Conservation (phyloP, 2,888 invertebrate species). For the Nephrotoma flavescens region DNA sequence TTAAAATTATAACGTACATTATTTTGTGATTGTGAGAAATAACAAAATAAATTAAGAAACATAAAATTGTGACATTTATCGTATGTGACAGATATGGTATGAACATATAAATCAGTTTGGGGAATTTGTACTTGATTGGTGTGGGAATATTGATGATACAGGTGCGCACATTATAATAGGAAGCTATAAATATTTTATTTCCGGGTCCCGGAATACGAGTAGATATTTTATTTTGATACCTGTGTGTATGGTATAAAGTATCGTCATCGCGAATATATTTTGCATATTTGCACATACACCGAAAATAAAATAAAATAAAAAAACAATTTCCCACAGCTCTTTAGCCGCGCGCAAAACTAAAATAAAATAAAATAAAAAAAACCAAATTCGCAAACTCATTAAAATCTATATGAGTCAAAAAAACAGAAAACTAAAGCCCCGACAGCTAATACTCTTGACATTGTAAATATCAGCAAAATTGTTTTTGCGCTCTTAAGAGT, state of each 20-base stretch:
- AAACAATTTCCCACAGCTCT: background rate
- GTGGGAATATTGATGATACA: background rate
- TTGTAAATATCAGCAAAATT: background rate
- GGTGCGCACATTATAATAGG: background rate
- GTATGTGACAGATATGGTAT: background rate
- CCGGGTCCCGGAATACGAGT: no score
- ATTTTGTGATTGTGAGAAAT: background rate
- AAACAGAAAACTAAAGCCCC: background rate
- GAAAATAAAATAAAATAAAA: background rate
- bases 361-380: background rate
- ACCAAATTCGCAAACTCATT: background rate
- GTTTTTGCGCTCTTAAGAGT: background rate
- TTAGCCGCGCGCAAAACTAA: background rate
- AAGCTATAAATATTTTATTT: background rate
- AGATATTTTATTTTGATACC: no score
- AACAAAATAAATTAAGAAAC: background rate
- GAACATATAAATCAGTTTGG: background rate
- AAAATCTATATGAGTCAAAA: background rate
- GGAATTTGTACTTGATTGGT: background rate
- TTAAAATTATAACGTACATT: background rate
- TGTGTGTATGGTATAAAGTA: background rate
- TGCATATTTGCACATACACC: background rate
- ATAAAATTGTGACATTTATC: background rate
- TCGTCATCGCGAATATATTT: background rate
- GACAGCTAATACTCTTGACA: background rate